Evolutionary conservation across 2,113 vertebrate genomes (phyloP).

Genomic region (Lucifuga dentata): DNA sequence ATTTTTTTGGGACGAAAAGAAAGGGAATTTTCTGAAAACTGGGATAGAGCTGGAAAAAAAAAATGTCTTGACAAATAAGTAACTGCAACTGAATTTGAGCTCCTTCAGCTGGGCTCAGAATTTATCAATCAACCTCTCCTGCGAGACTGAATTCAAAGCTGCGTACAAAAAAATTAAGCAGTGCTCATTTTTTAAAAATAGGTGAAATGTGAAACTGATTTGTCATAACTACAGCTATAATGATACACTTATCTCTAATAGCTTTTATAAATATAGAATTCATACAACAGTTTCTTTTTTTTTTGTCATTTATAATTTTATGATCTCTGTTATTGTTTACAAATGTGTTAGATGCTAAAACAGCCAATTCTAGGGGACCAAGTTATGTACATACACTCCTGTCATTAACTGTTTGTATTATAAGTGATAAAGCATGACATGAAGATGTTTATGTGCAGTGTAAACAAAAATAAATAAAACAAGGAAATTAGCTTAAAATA

Average conservation of each 20-base stretch:
- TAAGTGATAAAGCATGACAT: conserved; percentile 20
- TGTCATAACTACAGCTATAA: conserved; percentile 9
- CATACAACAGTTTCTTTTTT: not conserved
- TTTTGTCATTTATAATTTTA: conserved; percentile 2
- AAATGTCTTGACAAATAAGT: too few species aligned
- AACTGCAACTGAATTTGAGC: too few species aligned
- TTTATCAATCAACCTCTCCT: not conserved
- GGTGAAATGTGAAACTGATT: not conserved
- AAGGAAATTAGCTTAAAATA: conserved; percentile 7
- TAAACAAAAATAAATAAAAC: conserved; percentile 31
- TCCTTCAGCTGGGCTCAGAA: not conserved
- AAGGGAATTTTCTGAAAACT: too few species aligned
- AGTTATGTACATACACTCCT: conserved; percentile 16
- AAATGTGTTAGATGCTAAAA: conserved; percentile 34
- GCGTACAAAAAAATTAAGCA: conserved; percentile 4
- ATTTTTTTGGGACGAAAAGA: too few species aligned
- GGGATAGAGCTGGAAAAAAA: too few species aligned
- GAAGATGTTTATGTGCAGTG: conserved; percentile 28
- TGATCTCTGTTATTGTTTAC: conserved; percentile 51
- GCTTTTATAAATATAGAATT: conserved; percentile 3
- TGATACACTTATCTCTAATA: conserved; percentile 1
- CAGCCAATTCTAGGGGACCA: conserved; percentile 22
- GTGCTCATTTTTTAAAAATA: not conserved
- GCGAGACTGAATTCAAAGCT: conserved; percentile 6
- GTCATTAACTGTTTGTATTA: conserved; percentile 19